Percentiles rank a stretch among this genome's conserved stretches.
phyloP scores from a whole-genome alignment of 2,113 vertebrate genomes.

The Thryonomys swinderianus region DNA sequence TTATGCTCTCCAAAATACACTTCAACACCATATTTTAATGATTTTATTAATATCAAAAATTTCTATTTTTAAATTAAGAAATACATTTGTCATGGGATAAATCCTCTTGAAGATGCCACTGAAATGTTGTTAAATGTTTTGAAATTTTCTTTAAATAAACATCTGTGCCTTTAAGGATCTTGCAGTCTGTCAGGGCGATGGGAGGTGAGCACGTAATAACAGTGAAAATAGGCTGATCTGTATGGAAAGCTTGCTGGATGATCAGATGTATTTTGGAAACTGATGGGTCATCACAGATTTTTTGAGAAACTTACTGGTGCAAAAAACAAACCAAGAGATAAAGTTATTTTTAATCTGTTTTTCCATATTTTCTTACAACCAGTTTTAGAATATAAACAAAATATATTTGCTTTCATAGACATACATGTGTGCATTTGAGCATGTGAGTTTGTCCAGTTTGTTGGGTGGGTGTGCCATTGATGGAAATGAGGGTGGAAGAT shows the following conservation, averaged over 20 bases:
- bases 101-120: background rate
- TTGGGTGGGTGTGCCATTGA: background rate
- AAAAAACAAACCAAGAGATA: background rate
- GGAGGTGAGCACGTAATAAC: background rate
- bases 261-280: background rate
- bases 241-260: background rate
- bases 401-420: background rate
- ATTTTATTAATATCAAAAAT: background rate
- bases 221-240: background rate
- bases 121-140: background rate
- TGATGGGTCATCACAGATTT: background rate
- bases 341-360: background rate
- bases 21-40: background rate
- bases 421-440: background rate
- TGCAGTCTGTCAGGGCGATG: background rate
- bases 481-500: background rate
- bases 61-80: background rate
- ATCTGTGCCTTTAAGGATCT: background rate
- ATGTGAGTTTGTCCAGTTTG: background rate
- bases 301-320: background rate
- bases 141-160: background rate
- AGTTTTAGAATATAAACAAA: background rate
- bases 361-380: background rate
- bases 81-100: background rate
- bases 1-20: background rate